Percentiles rank a stretch among this genome's conserved stretches.
Evolutionary conservation across 2,797 vertebrate genomes (phyloP).

Genomic region (Anas georgica): DNA sequence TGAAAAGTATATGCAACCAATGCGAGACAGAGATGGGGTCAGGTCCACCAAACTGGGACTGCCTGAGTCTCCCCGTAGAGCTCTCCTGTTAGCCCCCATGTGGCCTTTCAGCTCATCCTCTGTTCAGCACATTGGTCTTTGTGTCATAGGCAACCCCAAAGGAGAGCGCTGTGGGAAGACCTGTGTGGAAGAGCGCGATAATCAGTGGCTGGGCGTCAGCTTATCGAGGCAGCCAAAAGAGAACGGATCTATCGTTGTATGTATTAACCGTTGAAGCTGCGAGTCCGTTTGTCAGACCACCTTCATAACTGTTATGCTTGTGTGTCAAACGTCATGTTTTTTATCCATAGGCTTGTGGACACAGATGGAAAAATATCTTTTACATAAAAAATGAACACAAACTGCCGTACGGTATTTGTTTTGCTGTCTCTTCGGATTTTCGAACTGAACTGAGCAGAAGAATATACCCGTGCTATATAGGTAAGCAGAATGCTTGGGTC

Average conservation of each 20-base stretch:
- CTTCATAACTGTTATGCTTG: neutral
- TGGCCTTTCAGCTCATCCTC: neutral
- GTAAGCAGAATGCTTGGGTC: constrained; percentile 74
- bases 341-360: constrained; percentile 89
- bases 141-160: constrained; percentile 75
- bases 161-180: constrained; percentile 86
- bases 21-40: neutral
- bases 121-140: neutral
- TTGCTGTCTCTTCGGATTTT: constrained; percentile 82
- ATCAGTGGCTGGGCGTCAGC: constrained; percentile 97
- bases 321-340: neutral
- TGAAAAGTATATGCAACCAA: neutral
- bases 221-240: constrained; percentile 87
- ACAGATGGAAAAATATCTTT: constrained; percentile 95
- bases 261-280: constrained; percentile 8
- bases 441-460: constrained; percentile 70
- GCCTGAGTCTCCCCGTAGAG: neutral
- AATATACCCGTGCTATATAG: constrained; percentile 89
- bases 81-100: neutral
- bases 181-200: constrained; percentile 87
- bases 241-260: constrained; percentile 88
- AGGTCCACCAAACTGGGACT: neutral
- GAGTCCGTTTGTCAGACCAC: neutral
- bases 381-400: constrained; percentile 85
- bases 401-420: constrained; percentile 90